phyloP scores from a whole-genome alignment of 2,113 vertebrate species.

The Melanocharis versteri region DNA sequence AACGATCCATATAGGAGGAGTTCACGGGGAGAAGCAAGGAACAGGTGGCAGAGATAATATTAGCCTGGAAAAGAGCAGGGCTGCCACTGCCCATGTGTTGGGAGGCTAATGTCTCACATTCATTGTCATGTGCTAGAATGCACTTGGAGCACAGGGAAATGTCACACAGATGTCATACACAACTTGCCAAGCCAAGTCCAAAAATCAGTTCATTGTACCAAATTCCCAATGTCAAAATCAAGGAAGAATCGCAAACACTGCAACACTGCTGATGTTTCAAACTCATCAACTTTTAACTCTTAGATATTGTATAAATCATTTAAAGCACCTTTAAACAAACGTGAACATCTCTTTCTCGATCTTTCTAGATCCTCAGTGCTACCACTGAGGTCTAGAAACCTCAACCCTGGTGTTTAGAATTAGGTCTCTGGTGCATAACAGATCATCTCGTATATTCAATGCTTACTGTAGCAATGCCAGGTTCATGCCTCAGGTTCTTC shows the following conservation, averaged over 20 bases:
- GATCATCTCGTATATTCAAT: not conserved
- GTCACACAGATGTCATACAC: constrained; percentile 18
- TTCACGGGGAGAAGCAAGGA: constrained; percentile 67
- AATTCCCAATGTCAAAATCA: not conserved
- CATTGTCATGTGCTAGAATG: constrained; percentile 66
- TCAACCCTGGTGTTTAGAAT: not conserved
- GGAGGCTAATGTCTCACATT: constrained; percentile 34
- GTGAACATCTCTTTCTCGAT: not conserved
- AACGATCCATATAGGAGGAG: constrained; percentile 67
- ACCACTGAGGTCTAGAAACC: not conserved
- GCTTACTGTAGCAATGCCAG: not conserved
- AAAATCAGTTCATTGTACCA: not conserved
- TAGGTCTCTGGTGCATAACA: not conserved
- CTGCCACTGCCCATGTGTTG: constrained; percentile 23
- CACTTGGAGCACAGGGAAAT: constrained; percentile 55
- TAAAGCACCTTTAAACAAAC: not conserved
- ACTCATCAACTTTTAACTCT: not conserved
- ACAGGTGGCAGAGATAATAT: constrained; percentile 86
- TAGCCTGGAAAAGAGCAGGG: constrained; percentile 81
- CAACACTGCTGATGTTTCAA: not conserved
- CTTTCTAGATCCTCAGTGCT: not conserved
- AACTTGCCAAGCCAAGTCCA: not conserved
- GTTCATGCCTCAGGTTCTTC: not conserved
- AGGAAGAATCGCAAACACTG: not conserved
- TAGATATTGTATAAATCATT: not conserved